Evolutionary conservation across 2,888 invertebrate genomes (phyloP).

Genomic region (Epinotia brunnichana): DNA sequence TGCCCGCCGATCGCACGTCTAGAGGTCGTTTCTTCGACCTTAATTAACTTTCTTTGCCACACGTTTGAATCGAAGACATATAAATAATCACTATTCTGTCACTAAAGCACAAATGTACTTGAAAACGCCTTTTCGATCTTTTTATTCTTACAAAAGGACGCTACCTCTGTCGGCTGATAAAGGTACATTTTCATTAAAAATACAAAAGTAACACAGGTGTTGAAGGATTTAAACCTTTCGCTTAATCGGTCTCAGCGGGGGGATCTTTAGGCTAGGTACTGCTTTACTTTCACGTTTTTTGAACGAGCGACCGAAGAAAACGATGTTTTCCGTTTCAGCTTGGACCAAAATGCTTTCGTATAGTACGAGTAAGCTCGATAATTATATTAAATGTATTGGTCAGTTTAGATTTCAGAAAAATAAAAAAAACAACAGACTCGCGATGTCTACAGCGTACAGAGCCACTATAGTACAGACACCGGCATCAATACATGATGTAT

Average conservation of each 20-base stretch:
- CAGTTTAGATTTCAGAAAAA: too few species aligned
- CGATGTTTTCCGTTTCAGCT: too few species aligned
- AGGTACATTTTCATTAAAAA: not conserved
- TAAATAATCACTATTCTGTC: not conserved
- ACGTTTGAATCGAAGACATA: constrained; percentile 2
- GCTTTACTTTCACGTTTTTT: not conserved
- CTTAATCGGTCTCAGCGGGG: not conserved
- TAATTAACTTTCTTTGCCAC: constrained; percentile 25
- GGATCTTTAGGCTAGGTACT: not conserved
- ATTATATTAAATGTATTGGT: too few species aligned
- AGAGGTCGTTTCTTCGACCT: constrained; percentile 27
- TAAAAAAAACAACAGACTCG: too few species aligned
- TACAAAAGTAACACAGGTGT: not conserved
- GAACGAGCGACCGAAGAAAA: too few species aligned
- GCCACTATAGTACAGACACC: too few species aligned
- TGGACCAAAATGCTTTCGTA: too few species aligned
- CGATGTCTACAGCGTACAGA: too few species aligned
- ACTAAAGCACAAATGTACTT: not conserved
- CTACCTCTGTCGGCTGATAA: not conserved
- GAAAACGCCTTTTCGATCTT: not conserved
- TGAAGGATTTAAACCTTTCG: not conserved
- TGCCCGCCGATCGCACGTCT: constrained; percentile 24
- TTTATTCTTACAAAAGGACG: not conserved
- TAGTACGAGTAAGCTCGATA: too few species aligned
- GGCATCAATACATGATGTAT: too few species aligned